Conservation (phyloP, 2,113 vertebrate species). For the Trichechus manatus region DNA sequence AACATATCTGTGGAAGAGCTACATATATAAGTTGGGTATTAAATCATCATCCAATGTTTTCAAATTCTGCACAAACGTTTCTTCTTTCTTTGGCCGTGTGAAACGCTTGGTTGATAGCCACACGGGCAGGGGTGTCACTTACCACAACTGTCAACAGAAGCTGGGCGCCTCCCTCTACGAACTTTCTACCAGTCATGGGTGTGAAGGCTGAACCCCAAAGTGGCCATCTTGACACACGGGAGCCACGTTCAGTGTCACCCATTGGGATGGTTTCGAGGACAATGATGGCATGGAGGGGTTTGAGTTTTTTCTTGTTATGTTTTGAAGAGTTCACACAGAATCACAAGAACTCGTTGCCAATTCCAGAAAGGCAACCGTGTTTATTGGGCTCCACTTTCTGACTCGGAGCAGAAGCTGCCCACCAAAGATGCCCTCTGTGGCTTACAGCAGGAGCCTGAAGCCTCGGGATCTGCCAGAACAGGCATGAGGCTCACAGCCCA, state of each 20-base stretch:
- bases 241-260: not conserved
- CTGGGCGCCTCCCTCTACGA: not conserved
- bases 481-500: rapidly evolving
- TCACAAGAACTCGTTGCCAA: not conserved
- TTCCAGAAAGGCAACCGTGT: not conserved
- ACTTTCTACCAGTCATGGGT: not conserved
- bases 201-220: not conserved
- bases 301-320: not conserved
- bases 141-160: not conserved
- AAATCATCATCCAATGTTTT: not conserved
- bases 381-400: not conserved
- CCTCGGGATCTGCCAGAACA: not conserved
- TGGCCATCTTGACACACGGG: rapidly evolving
- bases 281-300: too few species aligned
- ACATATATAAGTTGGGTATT: rapidly evolving
- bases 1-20: rapidly evolving
- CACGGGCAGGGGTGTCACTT: rapidly evolving
- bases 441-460: not conserved
- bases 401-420: not conserved
- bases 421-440: not conserved
- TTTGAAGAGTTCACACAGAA: not conserved
- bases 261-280: not conserved
- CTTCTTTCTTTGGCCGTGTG: not conserved
- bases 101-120: not conserved
- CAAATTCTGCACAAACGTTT: rapidly evolving